A percentile compares a stretch with the other conserved stretches of the same genome.
Conservation (phyloP, 2,113 vertebrate genomes). For the Cathartes aura region DNA sequence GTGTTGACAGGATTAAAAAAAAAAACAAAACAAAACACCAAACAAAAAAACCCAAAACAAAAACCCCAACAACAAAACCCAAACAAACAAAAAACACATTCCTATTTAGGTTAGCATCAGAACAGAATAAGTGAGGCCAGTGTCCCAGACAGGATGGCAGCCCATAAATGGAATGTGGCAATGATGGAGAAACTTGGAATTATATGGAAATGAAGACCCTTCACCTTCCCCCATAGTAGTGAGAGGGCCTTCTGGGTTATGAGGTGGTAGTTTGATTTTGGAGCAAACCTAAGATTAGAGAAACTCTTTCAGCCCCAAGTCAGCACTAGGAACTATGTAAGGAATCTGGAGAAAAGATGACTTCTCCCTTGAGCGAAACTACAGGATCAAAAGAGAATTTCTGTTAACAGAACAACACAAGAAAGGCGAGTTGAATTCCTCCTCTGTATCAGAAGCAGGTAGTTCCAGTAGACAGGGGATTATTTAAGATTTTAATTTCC, state of each 20-base stretch:
- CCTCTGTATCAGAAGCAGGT: not conserved
- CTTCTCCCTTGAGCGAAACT: not conserved
- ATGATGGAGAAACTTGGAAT: not conserved
- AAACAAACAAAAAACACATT: not conserved
- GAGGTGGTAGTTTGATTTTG: not conserved
- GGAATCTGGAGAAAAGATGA: not conserved
- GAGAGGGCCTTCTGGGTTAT: not conserved
- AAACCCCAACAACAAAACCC: not conserved
- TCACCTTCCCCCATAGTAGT: not conserved
- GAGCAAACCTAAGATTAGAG: not conserved
- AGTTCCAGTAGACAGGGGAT: constrained; percentile 13
- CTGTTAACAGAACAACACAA: not conserved
- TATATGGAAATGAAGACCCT: not conserved
- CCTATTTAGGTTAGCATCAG: not conserved
- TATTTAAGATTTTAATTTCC: constrained; percentile 56
- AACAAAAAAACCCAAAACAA: not conserved
- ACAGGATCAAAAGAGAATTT: not conserved
- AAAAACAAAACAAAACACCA: not conserved
- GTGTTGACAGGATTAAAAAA: not conserved
- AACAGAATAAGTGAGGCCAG: not conserved
- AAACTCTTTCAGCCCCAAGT: not conserved
- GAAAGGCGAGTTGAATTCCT: not conserved
- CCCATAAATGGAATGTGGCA: not conserved
- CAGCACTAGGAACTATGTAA: not conserved
- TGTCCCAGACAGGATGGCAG: not conserved